Base-by-base conservation (phyloP, 2,888 invertebrate species). In the Aromia moschata region DNA sequence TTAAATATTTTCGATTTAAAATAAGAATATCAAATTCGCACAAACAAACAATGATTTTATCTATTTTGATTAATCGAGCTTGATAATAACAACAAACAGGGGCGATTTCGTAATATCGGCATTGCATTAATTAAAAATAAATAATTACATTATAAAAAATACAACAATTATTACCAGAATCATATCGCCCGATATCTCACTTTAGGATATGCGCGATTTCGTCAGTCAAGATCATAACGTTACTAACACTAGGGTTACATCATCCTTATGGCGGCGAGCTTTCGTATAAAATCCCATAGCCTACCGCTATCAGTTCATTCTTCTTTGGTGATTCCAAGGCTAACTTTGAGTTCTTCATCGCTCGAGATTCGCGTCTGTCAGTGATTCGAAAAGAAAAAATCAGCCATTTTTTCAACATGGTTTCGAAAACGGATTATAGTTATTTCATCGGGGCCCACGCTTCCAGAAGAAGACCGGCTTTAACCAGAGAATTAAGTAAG, bases 401-500 rank as follows among this genome's bases (percentile, higher is more conserved):
- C n/a, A n/a, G n/a, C n/a, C n/a, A 11, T 25, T 20, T 43, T 43
- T 20, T 20, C n/a, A 31, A 55, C 31, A 66, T 66, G 66, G 56
- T 58, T 16, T 47, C 49, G 18, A 40, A 12, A 44, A 80, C 83
- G 67, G 82, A 85, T 73, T 85, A 84, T 64, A 77, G 77, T 14
- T 72, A 81, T 57, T 85, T 85, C 63, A 79, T 81, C 64, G 83
- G 81, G 40, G 78, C 81, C 4, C 74, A 80, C 46, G 79, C 84
- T 1, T 80, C 81, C 20, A 77, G 82, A 65, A 80, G 85, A 67
- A 69, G 82, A 67, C 81, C 84, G 1, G 82, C 82, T 0, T 76
- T 83, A 7, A 84, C 84, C 0, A 78, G 85, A 69, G 84, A 84
- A 77, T 70, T 85, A 56, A 84, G 85, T 85, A 76, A 83, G 83